Conservation (phyloP, 2,113 vertebrate species). For the Tretioscincus oriximinensis region DNA sequence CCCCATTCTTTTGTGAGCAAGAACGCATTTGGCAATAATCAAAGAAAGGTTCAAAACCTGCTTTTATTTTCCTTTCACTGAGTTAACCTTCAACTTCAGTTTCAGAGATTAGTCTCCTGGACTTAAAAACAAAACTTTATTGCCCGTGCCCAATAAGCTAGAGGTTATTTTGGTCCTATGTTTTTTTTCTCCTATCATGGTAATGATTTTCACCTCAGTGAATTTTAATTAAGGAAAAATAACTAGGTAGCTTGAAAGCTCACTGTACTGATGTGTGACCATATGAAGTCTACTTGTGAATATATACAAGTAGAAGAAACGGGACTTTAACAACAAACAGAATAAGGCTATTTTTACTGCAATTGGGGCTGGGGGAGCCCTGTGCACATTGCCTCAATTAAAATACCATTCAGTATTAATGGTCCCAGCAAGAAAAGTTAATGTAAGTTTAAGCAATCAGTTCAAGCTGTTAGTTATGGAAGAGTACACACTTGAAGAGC, state of each 20-base stretch:
- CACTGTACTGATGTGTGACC: background rate
- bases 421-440: slow-evolving; percentile 4
- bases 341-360: background rate
- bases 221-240: slow-evolving; percentile 72
- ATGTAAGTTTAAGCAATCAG: background rate
- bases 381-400: background rate
- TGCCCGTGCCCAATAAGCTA: slow-evolving; percentile 55
- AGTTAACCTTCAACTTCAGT: slow-evolving; percentile 58
- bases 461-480: background rate
- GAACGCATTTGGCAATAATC: background rate
- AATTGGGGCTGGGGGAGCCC: background rate
- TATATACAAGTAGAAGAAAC: fast-evolving
- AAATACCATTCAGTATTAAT: slow-evolving; percentile 21
- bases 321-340: fast-evolving
- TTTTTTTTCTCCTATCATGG: slow-evolving; percentile 42
- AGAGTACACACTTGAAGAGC: background rate
- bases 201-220: slow-evolving; percentile 74
- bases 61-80: slow-evolving; percentile 5
- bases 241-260: slow-evolving; percentile 52
- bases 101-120: slow-evolving; percentile 56
- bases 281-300: background rate
- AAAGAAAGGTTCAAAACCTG: background rate
- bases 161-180: slow-evolving; percentile 33
- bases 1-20: background rate
- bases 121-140: slow-evolving; percentile 63